Conservation (phyloP, 2,113 vertebrate genomes). For the Hystrix brachyura region DNA sequence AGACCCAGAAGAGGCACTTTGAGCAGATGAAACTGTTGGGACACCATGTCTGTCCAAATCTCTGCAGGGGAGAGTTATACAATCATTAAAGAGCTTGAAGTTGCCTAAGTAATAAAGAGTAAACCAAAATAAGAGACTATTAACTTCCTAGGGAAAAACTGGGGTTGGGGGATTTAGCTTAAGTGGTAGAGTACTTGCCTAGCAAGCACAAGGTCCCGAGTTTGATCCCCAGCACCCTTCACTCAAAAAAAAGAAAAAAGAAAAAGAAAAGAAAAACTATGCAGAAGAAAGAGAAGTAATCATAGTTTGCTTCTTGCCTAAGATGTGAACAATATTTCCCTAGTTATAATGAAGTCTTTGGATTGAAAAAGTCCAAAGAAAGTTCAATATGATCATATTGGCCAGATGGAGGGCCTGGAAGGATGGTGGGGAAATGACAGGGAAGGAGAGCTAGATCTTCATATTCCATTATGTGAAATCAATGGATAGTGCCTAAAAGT, state of each 20-base stretch:
- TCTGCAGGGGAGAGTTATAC: background rate
- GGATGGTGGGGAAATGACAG: background rate
- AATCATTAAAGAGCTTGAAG: background rate
- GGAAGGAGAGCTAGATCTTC: background rate
- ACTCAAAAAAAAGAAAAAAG: too few species aligned
- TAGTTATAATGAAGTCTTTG: background rate
- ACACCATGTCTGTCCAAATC: background rate
- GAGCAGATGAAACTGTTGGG: background rate
- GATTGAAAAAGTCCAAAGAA: slow-evolving; percentile 14
- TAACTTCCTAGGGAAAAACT: background rate
- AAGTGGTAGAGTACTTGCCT: too few species aligned
- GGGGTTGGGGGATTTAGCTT: too few species aligned
- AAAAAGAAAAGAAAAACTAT: slow-evolving; percentile 15
- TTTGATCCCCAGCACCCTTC: too few species aligned
- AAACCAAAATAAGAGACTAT: slow-evolving; percentile 32
- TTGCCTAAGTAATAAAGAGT: slow-evolving; percentile 15
- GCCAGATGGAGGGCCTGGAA: background rate
- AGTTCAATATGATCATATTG: background rate
- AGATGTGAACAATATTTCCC: slow-evolving; percentile 24
- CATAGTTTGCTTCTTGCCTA: slow-evolving; percentile 17
- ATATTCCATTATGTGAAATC: slow-evolving; percentile 41
- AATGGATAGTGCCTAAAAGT: background rate
- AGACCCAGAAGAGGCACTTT: background rate
- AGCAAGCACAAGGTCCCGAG: too few species aligned
- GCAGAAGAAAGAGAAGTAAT: slow-evolving; percentile 7